Base-by-base conservation (phyloP, 2,888 invertebrate genomes). In the Arrhopalites spinosus region DNA sequence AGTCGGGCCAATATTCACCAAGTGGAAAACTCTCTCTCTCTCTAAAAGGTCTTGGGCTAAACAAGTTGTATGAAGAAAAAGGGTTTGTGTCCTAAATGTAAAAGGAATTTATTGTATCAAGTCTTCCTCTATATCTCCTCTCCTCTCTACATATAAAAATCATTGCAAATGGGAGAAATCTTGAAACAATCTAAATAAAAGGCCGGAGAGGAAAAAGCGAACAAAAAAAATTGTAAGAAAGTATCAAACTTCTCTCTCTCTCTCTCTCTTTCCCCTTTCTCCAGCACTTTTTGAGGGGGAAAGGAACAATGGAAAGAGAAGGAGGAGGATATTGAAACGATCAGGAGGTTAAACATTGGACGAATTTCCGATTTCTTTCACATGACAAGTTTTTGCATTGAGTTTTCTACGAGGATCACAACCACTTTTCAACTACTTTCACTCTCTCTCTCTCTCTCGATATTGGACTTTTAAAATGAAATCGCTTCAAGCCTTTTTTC, bases 121-220 rank as follows among this genome's bases (percentile, higher is more conserved):
- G 20, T 59, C 56, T 56, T 56, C 23, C 7, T 25, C 59, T 27
- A 23, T 63, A 15, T 23, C 25, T 63, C 63, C 1, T 29, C 29
- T 63, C 29, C 25, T 2, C 30, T 17, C 20, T n/a, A 59, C 53
- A n/a, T 29, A 50, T 53, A 53, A 53, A 69, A 69, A 69, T 59
- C 71, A 71, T 71, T 43, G 59, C 59, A 71, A 71, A 61, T 61
- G 59, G 56, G 23, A 59, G 53, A 50, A 70, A 70, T 70, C 69
- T 56, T 53, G 56, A 56, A 70, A 71, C 71, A 71, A 71, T 71
- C 71, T 59, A 23, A 61, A 56, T 71, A 71, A 71, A 71, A 71
- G 71, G 29, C 56, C 43, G 50, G 25, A n/a, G 50, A 53, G 69
- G 69, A 30, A 25, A 27, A 25, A 50, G 29, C 1, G 27, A 27